These are phyloP conservation scores for Eupeodes latifasciatus DNA, from an alignment of 2,888 invertebrate species.

Conservation along the genomic window DNA sequence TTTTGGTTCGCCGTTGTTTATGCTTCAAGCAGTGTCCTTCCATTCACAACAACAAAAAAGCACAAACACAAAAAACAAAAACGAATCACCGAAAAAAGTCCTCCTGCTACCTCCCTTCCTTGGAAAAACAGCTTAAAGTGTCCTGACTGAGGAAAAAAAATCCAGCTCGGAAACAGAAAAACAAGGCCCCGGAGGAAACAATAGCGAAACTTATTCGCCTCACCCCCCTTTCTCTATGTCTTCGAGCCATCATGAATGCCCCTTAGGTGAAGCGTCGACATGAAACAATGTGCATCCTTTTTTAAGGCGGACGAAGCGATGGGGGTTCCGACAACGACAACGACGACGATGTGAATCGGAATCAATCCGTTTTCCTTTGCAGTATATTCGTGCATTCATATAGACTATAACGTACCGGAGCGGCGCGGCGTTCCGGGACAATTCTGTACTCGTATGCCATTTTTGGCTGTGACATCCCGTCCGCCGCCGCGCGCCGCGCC, in stretches of 20 bases:
- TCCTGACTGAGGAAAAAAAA: constrained; percentile 15
- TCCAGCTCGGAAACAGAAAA: constrained; percentile 13
- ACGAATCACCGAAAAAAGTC: constrained; percentile 45
- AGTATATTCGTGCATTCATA: too few relatives aligned
- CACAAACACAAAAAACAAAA: neutral
- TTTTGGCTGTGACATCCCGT: constrained; percentile 16
- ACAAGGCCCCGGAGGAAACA: constrained; percentile 53
- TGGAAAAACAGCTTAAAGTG: constrained; percentile 43
- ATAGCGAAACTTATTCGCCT: constrained; percentile 44
- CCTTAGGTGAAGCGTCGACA: constrained; percentile 40
- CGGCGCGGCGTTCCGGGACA: neutral
- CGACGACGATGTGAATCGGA: constrained; percentile 48
- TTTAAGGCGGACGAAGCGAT: neutral
- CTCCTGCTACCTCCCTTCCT: constrained; percentile 3
- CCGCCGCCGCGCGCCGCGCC: too few relatives aligned
- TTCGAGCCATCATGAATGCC: constrained; percentile 1
- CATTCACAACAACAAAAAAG: neutral
- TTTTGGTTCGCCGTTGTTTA: constrained; percentile 45
- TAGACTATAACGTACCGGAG: neutral
- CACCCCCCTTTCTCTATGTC: neutral
- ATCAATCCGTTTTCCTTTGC: constrained; percentile 62
- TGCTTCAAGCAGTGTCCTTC: constrained; percentile 7
- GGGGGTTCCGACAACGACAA: constrained; percentile 17
- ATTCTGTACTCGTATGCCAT: neutral
- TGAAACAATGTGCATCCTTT: constrained; percentile 43